Base-by-base conservation (phyloP, 2,888 invertebrate species). In the Adelognathus sp. region DNA sequence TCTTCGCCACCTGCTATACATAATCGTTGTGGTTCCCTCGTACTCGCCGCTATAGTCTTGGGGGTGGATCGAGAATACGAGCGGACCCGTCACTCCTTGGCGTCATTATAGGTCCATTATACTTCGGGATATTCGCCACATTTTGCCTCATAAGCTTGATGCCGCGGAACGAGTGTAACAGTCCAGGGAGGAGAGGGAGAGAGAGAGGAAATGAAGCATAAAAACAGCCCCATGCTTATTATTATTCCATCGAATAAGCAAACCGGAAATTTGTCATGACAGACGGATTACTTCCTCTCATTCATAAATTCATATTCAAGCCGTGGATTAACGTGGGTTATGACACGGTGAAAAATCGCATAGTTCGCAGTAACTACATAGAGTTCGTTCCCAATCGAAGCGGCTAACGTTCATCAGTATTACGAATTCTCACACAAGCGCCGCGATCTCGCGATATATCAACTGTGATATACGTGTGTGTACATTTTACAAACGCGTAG, bases 341-440 rank as follows among this genome's bases (percentile, higher is more conserved):
- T 1, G 3, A 16, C 44, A 44, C 7, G 11, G 21, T 9, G 21
- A 24, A 24, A 46, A 11, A 46, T 36, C 44, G 31, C 31, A 31
- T 31, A 31, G 16, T 0, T 14, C 44, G 16, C 3, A 14, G 1
- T 44, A n/a, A n/a, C 4, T 5, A 31, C 14, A 14, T 16, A 4
- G 14, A 24, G n/a, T 36, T 41, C 18, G 16, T 9, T 44, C 3
- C n/a, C 11, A 29, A 41, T 29, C 11, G 3, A 41, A 44, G 41
- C 41, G 29, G 44, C 44, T 44, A 61, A 61, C 44, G 27, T 61
- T 9, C 41, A 27, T 75, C 14, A n/a, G n/a, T n/a, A n/a, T n/a
- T n/a, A 31, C 6, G 52, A 29, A 69, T 74, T 67, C 44, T 50
- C n/a, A 21, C 60, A 74, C 36, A 61, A 75, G 24, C 36, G 14